Evolutionary conservation across 2,797 vertebrate genomes (phyloP).

Genomic region (Microcaecilia unicolor): DNA sequence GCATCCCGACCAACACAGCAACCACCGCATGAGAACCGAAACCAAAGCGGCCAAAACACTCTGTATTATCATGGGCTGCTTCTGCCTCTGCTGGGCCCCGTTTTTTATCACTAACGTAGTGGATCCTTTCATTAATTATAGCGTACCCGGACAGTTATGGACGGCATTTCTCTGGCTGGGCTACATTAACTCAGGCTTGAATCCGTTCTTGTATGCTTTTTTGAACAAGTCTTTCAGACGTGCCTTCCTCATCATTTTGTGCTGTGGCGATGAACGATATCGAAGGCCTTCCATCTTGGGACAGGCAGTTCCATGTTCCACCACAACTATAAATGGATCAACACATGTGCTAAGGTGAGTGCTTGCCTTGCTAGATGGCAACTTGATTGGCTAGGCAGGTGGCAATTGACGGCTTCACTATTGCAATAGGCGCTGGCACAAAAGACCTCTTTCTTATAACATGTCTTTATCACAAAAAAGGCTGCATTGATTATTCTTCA

Average conservation of each 20-base stretch:
- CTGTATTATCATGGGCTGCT: conserved; percentile 97
- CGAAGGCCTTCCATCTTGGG: conserved; percentile 80
- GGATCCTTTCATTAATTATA: conserved; percentile 94
- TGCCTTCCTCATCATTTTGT: conserved; percentile 98
- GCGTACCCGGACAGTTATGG: conserved; percentile 85
- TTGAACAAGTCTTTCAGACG: conserved; percentile 97
- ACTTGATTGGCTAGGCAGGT: no score
- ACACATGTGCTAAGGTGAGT: conserved; percentile 93
- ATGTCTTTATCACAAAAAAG: no score
- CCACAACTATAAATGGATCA: conserved; percentile 91
- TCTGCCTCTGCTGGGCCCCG: conserved; percentile 96
- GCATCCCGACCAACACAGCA: conserved; percentile 75
- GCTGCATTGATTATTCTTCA: no score
- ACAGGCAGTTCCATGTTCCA: conserved; percentile 69
- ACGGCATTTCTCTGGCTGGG: conserved; percentile 92
- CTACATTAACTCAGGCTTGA: conserved; percentile 98
- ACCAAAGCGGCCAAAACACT: conserved; percentile 96
- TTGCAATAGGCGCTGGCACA: no score
- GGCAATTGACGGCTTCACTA: no score
- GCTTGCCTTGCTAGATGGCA: no score
- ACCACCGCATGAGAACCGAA: conserved; percentile 89
- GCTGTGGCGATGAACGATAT: conserved; percentile 87
- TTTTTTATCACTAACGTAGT: conserved; percentile 95
- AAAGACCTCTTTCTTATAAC: no score
- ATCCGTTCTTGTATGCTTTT: conserved; percentile 98